Evolutionary conservation across 2,888 invertebrate genomes (phyloP).

Genomic region (Orthonychiurus folsomi): DNA sequence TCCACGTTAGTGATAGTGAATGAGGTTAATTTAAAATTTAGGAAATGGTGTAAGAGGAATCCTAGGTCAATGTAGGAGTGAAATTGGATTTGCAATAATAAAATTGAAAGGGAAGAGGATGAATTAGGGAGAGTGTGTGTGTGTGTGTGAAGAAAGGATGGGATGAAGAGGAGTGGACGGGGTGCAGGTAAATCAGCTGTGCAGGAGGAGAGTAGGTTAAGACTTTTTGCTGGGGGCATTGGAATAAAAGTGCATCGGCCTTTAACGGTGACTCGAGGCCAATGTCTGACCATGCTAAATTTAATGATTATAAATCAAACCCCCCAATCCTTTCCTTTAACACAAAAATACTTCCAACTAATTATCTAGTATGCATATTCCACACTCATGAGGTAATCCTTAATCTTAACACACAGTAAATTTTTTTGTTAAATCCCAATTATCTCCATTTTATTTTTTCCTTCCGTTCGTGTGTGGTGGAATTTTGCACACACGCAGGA

Average conservation of each 20-base stretch:
- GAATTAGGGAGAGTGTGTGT: background rate
- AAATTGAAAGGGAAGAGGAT: background rate
- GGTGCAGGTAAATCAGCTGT: constrained; percentile 39
- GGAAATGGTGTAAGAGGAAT: too few species aligned
- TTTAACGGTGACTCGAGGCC: constrained; percentile 41
- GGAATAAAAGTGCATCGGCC: constrained; percentile 41
- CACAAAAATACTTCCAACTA: constrained; percentile 1
- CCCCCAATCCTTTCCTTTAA: constrained; percentile 6
- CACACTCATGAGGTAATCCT: too few species aligned
- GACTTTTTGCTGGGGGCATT: constrained; percentile 40
- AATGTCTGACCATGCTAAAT: constrained; percentile 34
- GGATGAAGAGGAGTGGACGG: background rate
- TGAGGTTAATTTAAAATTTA: too few species aligned
- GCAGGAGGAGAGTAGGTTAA: constrained; percentile 37
- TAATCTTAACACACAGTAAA: too few species aligned
- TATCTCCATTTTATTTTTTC: too few species aligned
- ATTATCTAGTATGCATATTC: constrained; percentile 3
- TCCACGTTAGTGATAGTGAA: too few species aligned
- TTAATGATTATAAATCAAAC: constrained; percentile 13
- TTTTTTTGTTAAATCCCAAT: too few species aligned
- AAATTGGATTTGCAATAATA: too few species aligned
- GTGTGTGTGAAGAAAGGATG: background rate
- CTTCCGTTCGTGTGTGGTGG: too few species aligned
- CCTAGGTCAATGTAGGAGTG: too few species aligned
- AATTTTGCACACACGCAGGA: background rate